A percentile compares a stretch with the other conserved stretches of the same genome.
Evolutionary conservation across 2,797 vertebrate genomes (phyloP).

Genomic region (Danionella dracula): DNA sequence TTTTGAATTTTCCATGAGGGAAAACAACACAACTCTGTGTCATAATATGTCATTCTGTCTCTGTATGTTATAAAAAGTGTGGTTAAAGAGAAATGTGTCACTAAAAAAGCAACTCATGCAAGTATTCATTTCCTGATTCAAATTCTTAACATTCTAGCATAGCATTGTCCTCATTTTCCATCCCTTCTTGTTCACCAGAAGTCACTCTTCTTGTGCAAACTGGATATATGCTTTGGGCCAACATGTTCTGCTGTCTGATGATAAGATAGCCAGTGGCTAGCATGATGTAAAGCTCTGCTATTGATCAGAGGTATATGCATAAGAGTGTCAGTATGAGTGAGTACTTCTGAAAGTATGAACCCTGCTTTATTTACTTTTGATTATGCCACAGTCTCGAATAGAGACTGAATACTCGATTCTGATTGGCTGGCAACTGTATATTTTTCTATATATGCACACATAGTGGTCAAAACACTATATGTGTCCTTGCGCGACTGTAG

Average conservation of each 20-base stretch:
- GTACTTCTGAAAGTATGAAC: too few species aligned
- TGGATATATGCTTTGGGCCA: not conserved
- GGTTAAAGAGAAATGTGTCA: not conserved
- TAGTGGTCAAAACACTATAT: too few species aligned
- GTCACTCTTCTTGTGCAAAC: conserved; percentile 28
- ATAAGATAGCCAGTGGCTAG: conserved; percentile 7
- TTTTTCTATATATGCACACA: too few species aligned
- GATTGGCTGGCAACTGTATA: too few species aligned
- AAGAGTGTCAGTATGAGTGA: too few species aligned
- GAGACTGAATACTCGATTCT: too few species aligned
- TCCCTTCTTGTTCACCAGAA: not conserved
- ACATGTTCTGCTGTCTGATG: conserved; percentile 2
- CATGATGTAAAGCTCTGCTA: not conserved
- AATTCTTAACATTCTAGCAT: too few species aligned
- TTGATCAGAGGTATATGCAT: conserved; percentile 8
- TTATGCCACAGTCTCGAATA: too few species aligned
- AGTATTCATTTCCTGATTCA: not conserved
- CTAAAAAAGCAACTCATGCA: not conserved
- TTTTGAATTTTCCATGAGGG: conserved; percentile 7
- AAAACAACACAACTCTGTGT: conserved; percentile 3
- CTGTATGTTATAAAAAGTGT: conserved; percentile 10
- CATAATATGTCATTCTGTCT: not conserved
- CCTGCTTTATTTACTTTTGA: too few species aligned
- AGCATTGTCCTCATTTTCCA: not conserved
- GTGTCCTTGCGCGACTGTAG: too few species aligned